Base-by-base conservation (phyloP, 2,113 vertebrate genomes). In the Dipodomys ordii region DNA sequence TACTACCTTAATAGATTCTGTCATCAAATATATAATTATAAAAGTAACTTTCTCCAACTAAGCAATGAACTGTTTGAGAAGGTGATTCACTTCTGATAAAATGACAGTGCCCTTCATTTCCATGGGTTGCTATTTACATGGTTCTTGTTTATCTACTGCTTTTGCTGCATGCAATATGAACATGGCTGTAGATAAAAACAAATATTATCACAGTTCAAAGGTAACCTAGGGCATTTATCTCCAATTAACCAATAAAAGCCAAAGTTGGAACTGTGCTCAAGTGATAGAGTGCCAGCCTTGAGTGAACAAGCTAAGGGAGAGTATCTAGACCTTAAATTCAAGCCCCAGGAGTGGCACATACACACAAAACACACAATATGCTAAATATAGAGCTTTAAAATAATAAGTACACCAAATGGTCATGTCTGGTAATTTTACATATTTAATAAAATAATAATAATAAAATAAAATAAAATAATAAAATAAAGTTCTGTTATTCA, bases 121-220 rank as follows among this genome's bases (percentile, higher is more conserved):
- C n/a, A 77, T 7, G 20, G 4, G 25, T 53, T 80, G 3, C 0
- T 27, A 73, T 0, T 19, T 6, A 5, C 0, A 53, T 20, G 35
- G 22, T 64, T 57, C 35, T 64, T 30, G 27, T 18, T 68, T 10
- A 32, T 0, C 0, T 2, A 69, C 30, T 20, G 64, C 65, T 64
- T 79, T 74, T 28, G 4, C 11, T n/a, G 2, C 4, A n/a, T 9
- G 20, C n/a, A 86, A 44, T 3, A 4, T 65, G 89, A 67, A 62
- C 0, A 23, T 25, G 77, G 60, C 22, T 3, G 30, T 32, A 76
- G n/a, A 49, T 44, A 30, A 72, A 87, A 81, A 68, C n/a, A 7
- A 74, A 11, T 53, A 44, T 15, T 79, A 57, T 16, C 15, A 16
- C 53, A 57, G 53, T 57, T 57, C 53, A 57, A 57, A 57, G 53